A percentile compares a stretch with the other conserved stretches of the same genome.
Evolutionary conservation across 92 coral and sea anemone genomes (phyloP).

Genomic region (Siderastrea siderea): DNA sequence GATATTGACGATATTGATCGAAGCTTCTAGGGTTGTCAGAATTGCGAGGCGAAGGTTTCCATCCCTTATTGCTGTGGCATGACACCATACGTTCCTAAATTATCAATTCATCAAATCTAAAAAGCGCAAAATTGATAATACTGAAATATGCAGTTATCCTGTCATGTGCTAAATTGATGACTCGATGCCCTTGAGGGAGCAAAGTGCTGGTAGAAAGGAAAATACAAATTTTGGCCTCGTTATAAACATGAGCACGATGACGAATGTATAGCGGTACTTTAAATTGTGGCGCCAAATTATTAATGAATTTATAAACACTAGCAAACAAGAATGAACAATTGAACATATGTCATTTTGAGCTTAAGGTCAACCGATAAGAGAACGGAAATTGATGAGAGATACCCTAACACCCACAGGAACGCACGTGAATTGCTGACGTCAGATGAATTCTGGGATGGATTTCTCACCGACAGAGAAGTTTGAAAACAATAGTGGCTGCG

Average conservation of each 20-base stretch:
- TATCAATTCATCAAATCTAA: constrained; percentile 33
- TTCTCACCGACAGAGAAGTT: constrained; percentile 59
- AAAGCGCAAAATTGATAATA: constrained; percentile 34
- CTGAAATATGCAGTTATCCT: constrained; percentile 2
- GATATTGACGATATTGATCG: constrained; percentile 16
- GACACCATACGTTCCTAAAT: constrained; percentile 9
- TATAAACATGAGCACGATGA: background rate
- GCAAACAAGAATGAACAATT: constrained; percentile 52
- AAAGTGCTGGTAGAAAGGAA: background rate
- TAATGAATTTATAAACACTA: constrained; percentile 36
- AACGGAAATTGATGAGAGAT: constrained; percentile 71
- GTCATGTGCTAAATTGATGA: constrained; percentile 33
- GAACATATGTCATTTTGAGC: constrained; percentile 66
- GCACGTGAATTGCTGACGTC: constrained; percentile 14
- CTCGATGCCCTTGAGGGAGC: background rate
- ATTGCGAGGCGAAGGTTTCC: background rate
- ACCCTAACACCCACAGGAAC: constrained; percentile 31
- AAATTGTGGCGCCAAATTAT: constrained; percentile 29
- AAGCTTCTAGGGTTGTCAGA: background rate
- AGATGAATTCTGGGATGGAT: constrained; percentile 43
- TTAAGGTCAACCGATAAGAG: constrained; percentile 72
- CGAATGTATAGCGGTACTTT: background rate
- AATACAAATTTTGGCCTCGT: background rate
- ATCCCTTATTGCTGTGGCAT: background rate
- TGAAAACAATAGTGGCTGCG: constrained; percentile 68